A percentile compares a stretch with the other conserved stretches of the same genome.
These are phyloP conservation scores for Eretmochelys imbricata DNA, from an alignment of 2,113 vertebrate species.

Conservation along the genomic window DNA sequence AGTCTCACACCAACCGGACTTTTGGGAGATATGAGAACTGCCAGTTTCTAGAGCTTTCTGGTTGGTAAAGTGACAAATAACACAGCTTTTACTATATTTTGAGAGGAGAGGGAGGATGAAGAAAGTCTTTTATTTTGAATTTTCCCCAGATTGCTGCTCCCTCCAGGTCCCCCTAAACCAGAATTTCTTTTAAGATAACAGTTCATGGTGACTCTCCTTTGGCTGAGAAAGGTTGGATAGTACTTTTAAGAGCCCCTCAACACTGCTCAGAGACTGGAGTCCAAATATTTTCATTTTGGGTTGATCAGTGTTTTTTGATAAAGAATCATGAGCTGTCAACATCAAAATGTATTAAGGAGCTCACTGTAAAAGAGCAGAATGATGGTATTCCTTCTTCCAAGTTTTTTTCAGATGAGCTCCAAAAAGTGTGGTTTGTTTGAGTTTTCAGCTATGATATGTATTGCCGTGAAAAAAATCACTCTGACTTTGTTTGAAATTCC, in stretches of 20 bases:
- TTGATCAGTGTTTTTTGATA: neutral
- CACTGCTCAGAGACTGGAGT: neutral
- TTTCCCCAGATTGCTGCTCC: neutral
- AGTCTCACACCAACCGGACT: no score
- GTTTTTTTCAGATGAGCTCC: neutral
- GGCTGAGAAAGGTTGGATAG: neutral
- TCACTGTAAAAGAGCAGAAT: neutral
- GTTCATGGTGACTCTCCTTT: neutral
- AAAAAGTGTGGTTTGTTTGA: neutral
- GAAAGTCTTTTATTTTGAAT: neutral
- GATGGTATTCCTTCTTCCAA: slow-evolving; percentile 2
- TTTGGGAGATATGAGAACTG: neutral
- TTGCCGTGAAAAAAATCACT: slow-evolving; percentile 15
- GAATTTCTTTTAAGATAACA: neutral
- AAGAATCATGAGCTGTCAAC: neutral
- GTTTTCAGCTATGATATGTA: neutral
- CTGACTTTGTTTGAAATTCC: slow-evolving; percentile 29
- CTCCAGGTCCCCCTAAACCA: neutral
- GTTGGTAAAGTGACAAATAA: no score
- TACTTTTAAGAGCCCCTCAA: neutral
- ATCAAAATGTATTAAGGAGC: neutral
- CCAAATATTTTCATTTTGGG: neutral
- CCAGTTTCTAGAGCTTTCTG: no score
- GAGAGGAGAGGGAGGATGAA: neutral
- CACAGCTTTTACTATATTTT: neutral